Base-by-base conservation (phyloP, 2,113 vertebrate species). In the Australoheros scitulus region DNA sequence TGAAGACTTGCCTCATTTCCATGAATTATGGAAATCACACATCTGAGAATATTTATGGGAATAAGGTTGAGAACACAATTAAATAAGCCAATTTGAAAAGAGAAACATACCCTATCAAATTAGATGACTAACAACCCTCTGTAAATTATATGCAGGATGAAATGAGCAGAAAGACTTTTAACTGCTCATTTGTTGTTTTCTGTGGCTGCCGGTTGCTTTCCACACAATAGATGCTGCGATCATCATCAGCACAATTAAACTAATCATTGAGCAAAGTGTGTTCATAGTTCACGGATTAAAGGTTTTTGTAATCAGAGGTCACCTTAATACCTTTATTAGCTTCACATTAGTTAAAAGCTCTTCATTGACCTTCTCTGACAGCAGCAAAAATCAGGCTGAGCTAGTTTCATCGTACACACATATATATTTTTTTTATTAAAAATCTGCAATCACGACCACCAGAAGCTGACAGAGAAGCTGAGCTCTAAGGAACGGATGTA, bases 381-480 rank as follows among this genome's bases (percentile, higher is more conserved):
- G 87, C 76, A 56, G 18, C 34, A 34, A 59, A 29, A 74, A 81
- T 59, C 32, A 63, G 56, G 24, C 26, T 50, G 14, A 26, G 55
- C 26, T 2, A 64, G 14, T 36, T 78, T 26, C 9, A 20, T 52
- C 5, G 14, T 5, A 59, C 6, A 61, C 74, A 83, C 63, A 8
- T 7, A 0, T 29, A 13, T 29, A 1, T 34, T 34, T 61, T 34
- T 61, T 85, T 63, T 38, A 82, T 87, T 61, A 24, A 4, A 15
- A 29, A 58, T 63, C 11, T 24, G 38, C 47, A 58, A 74, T 96
- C 96, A 99, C 0, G 97, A 97, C 98, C 98, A 99, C 98, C 98
- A 99, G 94, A 98, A 99, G 88, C 98, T 99, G 92, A 99, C 96
- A 0, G 98, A 99, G 87, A 99, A 99, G 93, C 98, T 99, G 85